These are phyloP conservation scores for Paragorgia papillata DNA, from an alignment of 92 coral and sea anemone genomes.

Conservation along the genomic window DNA sequence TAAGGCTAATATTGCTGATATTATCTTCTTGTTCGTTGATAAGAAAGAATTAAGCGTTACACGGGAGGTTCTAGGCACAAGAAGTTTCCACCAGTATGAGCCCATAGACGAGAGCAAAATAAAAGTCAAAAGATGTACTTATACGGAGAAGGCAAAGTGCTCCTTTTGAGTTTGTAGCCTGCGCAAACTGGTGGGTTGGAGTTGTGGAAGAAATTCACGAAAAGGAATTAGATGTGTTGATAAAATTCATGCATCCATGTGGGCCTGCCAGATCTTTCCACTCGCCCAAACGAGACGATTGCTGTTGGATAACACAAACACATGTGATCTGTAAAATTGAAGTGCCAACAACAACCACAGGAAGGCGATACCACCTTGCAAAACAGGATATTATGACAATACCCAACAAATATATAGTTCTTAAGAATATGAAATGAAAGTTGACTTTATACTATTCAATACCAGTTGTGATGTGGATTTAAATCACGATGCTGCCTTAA, in stretches of 20 bases:
- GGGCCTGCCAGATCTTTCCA: conserved; percentile 25
- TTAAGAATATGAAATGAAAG: too few relatives aligned
- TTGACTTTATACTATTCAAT: too few relatives aligned
- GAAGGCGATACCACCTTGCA: too few relatives aligned
- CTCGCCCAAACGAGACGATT: conserved; percentile 44
- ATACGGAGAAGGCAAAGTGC: conserved; percentile 16
- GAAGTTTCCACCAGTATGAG: conserved; percentile 33
- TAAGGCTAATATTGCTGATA: conserved; percentile 5
- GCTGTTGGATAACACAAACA: too few relatives aligned
- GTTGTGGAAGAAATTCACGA: conserved; percentile 23
- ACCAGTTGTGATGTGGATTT: too few relatives aligned
- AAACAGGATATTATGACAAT: too few relatives aligned
- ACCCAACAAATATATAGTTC: too few relatives aligned
- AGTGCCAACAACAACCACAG: too few relatives aligned
- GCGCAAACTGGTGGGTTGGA: conserved; percentile 36
- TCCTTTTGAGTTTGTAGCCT: conserved; percentile 38
- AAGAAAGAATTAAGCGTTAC: not conserved
- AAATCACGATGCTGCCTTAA: too few relatives aligned
- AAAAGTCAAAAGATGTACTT: too few relatives aligned
- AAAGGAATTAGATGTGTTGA: conserved; percentile 33
- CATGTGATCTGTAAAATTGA: too few relatives aligned
- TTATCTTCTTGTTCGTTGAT: not conserved
- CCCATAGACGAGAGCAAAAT: too few relatives aligned
- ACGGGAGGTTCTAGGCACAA: not conserved
- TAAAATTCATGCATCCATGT: conserved; percentile 47